Percentiles rank a stretch among this genome's conserved stretches.
Conservation (phyloP, 2,888 invertebrate species). For the Pseudococcus longispinus region DNA sequence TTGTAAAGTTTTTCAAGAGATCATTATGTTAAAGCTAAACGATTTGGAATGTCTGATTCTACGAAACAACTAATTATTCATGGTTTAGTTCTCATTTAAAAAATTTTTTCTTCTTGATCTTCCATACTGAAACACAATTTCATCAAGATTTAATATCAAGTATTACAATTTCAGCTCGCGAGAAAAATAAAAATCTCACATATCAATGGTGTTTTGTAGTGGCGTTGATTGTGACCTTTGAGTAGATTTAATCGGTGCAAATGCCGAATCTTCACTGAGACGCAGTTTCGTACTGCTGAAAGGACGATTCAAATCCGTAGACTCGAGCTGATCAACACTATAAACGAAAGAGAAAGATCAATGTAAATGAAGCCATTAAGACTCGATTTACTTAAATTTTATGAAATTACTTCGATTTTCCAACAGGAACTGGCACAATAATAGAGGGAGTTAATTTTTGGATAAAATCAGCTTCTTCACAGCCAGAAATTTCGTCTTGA, state of each 20-base stretch:
- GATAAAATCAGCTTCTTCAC: conserved; percentile 46
- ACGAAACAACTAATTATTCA: conserved; percentile 22
- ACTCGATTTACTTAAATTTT: not conserved
- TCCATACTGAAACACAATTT: conserved; percentile 28
- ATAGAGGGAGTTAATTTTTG: conserved; percentile 32
- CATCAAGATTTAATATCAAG: not conserved
- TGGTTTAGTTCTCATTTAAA: not conserved
- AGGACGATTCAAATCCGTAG: conserved; percentile 5
- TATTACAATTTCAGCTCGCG: not conserved
- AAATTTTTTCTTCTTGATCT: conserved; percentile 38
- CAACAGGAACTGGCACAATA: conserved; percentile 51
- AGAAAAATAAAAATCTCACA: not conserved
- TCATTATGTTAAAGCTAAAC: conserved; percentile 54
- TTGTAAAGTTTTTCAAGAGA: conserved; percentile 48
- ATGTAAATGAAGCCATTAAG: not conserved
- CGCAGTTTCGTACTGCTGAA: conserved; percentile 45
- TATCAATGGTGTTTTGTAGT: conserved; percentile 29
- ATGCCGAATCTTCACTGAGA: conserved; percentile 53
- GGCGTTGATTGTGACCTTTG: conserved; percentile 49
- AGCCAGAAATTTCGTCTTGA: conserved; percentile 51
- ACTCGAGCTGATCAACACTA: conserved; percentile 12
- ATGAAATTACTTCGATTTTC: conserved; percentile 46
- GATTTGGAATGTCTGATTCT: conserved; percentile 49
- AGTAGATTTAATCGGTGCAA: conserved; percentile 49
- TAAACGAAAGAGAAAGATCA: not conserved